phyloP scores from a whole-genome alignment of 2,888 invertebrate species.

The Pristionchus entomophagus region DNA sequence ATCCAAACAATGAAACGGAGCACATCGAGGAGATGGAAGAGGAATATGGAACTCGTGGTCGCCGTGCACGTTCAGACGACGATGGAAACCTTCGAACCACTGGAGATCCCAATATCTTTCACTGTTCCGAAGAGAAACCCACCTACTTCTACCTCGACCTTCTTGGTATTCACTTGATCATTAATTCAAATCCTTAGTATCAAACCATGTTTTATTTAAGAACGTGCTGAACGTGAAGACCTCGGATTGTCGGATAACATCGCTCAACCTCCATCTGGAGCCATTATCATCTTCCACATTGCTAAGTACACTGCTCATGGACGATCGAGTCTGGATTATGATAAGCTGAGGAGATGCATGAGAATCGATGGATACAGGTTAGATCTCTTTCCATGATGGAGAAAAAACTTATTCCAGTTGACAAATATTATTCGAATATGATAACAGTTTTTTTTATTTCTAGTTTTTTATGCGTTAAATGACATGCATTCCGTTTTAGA shows the following conservation, averaged over 20 bases:
- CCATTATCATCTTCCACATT: slow-evolving; percentile 29
- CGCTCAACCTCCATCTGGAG: neutral
- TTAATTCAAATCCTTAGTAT: no score
- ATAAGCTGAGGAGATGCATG: slow-evolving; percentile 44
- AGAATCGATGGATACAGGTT: slow-evolving; percentile 47
- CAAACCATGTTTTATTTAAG: neutral
- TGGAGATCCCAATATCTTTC: slow-evolving; percentile 32
- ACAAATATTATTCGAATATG: neutral
- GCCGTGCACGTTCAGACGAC: neutral
- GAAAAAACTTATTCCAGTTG: neutral
- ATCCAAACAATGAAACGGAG: neutral
- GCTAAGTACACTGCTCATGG: neutral
- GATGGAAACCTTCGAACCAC: slow-evolving; percentile 3
- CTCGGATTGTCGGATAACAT: slow-evolving; percentile 37
- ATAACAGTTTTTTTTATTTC: neutral
- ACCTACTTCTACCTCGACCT: slow-evolving; percentile 47
- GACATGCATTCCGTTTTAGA: neutral
- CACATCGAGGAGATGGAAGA: slow-evolving; percentile 37
- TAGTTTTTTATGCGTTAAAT: no score
- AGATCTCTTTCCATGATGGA: neutral
- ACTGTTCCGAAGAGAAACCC: slow-evolving; percentile 42
- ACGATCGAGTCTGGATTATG: slow-evolving; percentile 16
- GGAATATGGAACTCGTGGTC: neutral
- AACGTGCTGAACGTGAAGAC: slow-evolving; percentile 19
- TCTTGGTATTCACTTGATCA: slow-evolving; percentile 7